A percentile compares a stretch with the other conserved stretches of the same genome.
phyloP scores from a whole-genome alignment of 92 coral and sea anemone genomes.

The Pocillopora grandis region DNA sequence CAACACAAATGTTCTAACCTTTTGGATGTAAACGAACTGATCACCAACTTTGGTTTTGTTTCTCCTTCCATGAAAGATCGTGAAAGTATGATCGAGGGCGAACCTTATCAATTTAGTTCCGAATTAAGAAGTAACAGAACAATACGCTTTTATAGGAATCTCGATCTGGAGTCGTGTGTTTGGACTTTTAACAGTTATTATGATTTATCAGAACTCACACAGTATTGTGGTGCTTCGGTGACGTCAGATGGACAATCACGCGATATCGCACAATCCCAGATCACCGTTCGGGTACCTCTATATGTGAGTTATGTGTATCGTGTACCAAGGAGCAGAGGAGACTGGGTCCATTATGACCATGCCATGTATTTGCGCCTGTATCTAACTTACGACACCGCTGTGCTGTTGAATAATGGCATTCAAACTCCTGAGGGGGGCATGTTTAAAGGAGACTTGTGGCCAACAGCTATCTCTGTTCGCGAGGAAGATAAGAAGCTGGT shows the following conservation, averaged over 20 bases:
- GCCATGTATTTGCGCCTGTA: slow-evolving; percentile 86
- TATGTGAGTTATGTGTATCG: slow-evolving; percentile 88
- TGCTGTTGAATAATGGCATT: slow-evolving; percentile 89
- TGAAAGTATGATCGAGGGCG: slow-evolving; percentile 61
- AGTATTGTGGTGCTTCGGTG: slow-evolving; percentile 81
- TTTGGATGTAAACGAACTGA: slow-evolving; percentile 65
- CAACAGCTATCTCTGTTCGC: slow-evolving; percentile 76
- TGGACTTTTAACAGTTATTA: slow-evolving; percentile 92
- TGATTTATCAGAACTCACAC: slow-evolving; percentile 87
- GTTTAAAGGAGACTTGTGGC: slow-evolving; percentile 85
- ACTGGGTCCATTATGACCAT: slow-evolving; percentile 97
- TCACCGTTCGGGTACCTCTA: slow-evolving; percentile 91
- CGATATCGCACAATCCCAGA: slow-evolving; percentile 85
- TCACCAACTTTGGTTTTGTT: slow-evolving; percentile 80
- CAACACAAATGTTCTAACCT: slow-evolving; percentile 93
- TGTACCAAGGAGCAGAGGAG: slow-evolving; percentile 64
- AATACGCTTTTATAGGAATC: slow-evolving; percentile 77
- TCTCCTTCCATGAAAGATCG: slow-evolving; percentile 57
- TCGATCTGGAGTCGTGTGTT: slow-evolving; percentile 93
- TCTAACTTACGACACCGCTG: slow-evolving; percentile 95
- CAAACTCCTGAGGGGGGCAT: slow-evolving; percentile 91
- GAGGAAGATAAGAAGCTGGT: slow-evolving; percentile 85
- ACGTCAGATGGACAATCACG: slow-evolving; percentile 73
- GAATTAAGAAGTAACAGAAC: slow-evolving; percentile 87
- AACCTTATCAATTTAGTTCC: slow-evolving; percentile 85